phyloP scores from a whole-genome alignment of 2,888 invertebrate species.

The Yponomeuta malinellus region DNA sequence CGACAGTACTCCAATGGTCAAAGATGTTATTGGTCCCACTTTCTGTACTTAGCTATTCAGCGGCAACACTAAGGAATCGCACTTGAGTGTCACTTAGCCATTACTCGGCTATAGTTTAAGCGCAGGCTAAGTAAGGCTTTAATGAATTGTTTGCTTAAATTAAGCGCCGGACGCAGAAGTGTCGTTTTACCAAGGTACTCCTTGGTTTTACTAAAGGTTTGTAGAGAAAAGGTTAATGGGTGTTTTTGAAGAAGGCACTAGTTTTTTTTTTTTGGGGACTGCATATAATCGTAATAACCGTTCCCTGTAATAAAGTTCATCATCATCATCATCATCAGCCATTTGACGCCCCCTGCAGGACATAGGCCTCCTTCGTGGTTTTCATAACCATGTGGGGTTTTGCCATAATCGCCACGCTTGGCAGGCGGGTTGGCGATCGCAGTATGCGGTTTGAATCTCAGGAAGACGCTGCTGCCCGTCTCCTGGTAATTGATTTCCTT shows the following conservation, averaged over 20 bases:
- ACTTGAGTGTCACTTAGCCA: conserved; percentile 16
- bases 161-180: conserved; percentile 2
- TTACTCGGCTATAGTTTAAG: conserved; percentile 4
- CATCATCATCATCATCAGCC: no score
- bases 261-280: not conserved
- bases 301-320: no score
- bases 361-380: no score
- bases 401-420: no score
- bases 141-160: conserved; percentile 12
- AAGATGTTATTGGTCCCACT: not conserved
- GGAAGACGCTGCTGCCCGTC: no score
- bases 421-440: no score
- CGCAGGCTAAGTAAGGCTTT: not conserved
- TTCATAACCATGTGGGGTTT: no score
- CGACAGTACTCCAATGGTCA: no score
- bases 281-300: no score
- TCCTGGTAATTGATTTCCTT: no score
- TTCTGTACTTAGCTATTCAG: not conserved
- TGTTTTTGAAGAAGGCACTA: not conserved
- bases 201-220: not conserved
- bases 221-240: not conserved
- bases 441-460: no score
- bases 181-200: not conserved
- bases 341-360: no score
- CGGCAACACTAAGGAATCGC: not conserved